These are phyloP conservation scores for Talpa occidentalis DNA, from an alignment of 2,113 vertebrate genomes.

Conservation along the genomic window DNA sequence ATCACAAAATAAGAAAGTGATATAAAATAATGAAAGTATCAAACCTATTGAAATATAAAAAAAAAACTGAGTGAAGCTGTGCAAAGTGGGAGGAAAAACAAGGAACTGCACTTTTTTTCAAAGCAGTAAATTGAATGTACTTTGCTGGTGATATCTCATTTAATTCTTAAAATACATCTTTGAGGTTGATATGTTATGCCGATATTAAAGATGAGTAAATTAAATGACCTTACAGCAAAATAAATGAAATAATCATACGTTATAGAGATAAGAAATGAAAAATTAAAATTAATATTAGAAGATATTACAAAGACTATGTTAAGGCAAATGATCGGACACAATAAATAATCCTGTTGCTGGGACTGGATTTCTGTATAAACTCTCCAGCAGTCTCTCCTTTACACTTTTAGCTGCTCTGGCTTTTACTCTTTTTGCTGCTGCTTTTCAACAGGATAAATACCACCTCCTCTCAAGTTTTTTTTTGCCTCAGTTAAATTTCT, in stretches of 20 bases:
- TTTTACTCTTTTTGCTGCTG: no score
- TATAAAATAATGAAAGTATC: neutral
- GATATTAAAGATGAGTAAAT: neutral
- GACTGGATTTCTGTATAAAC: neutral
- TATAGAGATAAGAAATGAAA: conserved; percentile 28
- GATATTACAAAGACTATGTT: neutral
- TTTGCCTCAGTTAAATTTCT: neutral
- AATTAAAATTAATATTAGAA: conserved; percentile 9
- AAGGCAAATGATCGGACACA: neutral
- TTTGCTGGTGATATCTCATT: conserved; percentile 17
- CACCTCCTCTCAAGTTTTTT: neutral
- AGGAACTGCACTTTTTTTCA: conserved; percentile 2
- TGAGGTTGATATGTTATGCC: neutral
- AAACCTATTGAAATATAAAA: neutral
- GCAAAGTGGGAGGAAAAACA: neutral
- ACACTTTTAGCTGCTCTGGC: neutral
- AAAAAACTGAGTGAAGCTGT: neutral
- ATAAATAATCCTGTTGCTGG: neutral
- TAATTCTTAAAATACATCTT: conserved; percentile 32
- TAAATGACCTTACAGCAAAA: conserved; percentile 38
- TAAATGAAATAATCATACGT: conserved; percentile 7
- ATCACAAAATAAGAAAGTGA: conserved; percentile 28
- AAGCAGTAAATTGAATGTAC: neutral
- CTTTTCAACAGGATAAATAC: neutral
- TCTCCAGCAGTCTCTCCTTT: neutral